These are phyloP conservation scores for Sphaerophoria taeniata DNA, from an alignment of 2,888 invertebrate species.

Conservation along the genomic window DNA sequence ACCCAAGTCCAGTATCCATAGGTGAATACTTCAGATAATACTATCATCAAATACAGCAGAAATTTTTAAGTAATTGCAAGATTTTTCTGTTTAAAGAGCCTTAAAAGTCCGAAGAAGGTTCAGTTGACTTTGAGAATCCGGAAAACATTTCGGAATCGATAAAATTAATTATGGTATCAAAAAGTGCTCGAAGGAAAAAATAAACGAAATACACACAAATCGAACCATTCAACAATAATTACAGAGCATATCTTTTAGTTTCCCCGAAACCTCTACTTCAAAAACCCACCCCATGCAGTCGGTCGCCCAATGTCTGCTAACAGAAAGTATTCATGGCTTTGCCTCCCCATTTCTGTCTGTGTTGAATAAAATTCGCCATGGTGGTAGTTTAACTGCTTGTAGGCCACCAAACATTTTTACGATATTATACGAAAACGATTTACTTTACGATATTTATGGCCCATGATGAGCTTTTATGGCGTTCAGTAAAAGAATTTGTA, in stretches of 20 bases:
- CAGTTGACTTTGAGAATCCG: too few relatives aligned
- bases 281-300: neutral
- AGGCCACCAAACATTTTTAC: conserved; percentile 75
- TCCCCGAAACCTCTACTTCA: too few relatives aligned
- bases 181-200: neutral
- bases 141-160: neutral
- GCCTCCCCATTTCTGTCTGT: conserved; percentile 37
- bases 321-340: conserved; percentile 27
- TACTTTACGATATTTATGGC: conserved; percentile 73
- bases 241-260: conserved; percentile 44
- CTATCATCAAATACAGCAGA: too few relatives aligned
- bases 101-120: too few relatives aligned
- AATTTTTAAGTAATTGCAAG: too few relatives aligned
- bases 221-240: conserved; percentile 50
- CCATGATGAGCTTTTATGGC: conserved; percentile 68
- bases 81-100: too few relatives aligned
- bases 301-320: conserved; percentile 19
- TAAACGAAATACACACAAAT: conserved; percentile 4
- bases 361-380: conserved; percentile 33
- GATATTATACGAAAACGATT: conserved; percentile 68
- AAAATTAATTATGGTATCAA: neutral
- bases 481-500: neutral
- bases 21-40: too few relatives aligned
- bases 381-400: conserved; percentile 72
- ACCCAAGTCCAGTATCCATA: too few relatives aligned